Conservation (phyloP, 2,113 vertebrate genomes). For the Pygoscelis antarcticus region DNA sequence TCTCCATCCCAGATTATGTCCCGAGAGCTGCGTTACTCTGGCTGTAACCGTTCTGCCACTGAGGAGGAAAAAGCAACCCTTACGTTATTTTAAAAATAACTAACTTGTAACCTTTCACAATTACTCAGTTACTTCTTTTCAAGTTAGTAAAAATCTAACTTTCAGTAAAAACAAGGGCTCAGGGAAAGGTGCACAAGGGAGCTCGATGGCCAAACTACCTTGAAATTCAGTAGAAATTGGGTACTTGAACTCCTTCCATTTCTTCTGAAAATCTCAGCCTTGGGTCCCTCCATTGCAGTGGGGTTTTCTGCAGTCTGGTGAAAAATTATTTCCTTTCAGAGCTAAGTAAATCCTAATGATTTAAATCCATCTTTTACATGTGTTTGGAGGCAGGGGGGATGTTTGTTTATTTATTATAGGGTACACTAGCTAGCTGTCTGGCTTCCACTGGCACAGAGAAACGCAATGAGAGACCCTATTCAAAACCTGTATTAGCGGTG, state of each 20-base stretch:
- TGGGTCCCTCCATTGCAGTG: neutral
- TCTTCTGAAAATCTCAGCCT: slow-evolving; percentile 7
- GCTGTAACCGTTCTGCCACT: neutral
- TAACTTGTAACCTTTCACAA: neutral
- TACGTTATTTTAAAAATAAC: neutral
- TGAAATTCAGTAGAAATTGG: neutral
- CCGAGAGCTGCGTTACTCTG: neutral
- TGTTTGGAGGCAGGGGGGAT: neutral
- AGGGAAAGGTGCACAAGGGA: neutral
- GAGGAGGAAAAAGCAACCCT: neutral
- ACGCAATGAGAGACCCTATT: neutral
- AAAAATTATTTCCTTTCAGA: slow-evolving; percentile 37
- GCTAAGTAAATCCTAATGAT: slow-evolving; percentile 2
- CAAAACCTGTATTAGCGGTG: neutral
- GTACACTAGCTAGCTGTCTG: slow-evolving; percentile 45
- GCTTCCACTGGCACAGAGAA: neutral
- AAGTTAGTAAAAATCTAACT: neutral
- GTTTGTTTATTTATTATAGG: slow-evolving; percentile 56
- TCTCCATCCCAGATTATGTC: neutral
- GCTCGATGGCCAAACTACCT: neutral
- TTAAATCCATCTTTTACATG: slow-evolving; percentile 36
- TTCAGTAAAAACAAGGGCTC: neutral
- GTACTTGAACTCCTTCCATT: neutral
- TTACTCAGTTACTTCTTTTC: neutral
- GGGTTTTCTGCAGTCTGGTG: neutral